These are phyloP conservation scores for Holacanthus passer DNA, from an alignment of 2,113 vertebrate genomes.

Conservation along the genomic window DNA sequence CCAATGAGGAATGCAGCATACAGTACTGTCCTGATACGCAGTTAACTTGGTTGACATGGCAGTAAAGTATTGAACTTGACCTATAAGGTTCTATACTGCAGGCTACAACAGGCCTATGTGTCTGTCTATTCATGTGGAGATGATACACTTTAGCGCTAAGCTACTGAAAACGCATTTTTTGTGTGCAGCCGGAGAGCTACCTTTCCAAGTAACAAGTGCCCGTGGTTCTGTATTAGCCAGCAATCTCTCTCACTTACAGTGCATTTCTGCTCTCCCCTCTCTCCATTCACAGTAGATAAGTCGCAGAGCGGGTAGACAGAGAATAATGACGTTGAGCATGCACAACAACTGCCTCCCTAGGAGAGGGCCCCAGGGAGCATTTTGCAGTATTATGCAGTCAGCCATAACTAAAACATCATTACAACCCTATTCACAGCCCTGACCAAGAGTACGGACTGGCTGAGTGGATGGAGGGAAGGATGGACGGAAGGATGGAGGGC, in stretches of 20 bases:
- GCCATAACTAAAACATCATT: conserved; percentile 82
- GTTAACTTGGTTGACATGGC: conserved; percentile 32
- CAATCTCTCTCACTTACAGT: conserved; percentile 66
- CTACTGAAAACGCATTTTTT: conserved; percentile 48
- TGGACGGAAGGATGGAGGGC: background rate
- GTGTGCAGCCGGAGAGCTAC: conserved; percentile 48
- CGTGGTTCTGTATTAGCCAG: conserved; percentile 67
- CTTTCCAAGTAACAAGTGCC: conserved; percentile 70
- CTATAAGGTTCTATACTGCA: background rate
- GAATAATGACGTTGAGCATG: conserved; percentile 79
- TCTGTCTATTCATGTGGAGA: conserved; percentile 44
- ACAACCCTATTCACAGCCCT: conserved; percentile 62
- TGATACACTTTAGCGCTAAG: conserved; percentile 58
- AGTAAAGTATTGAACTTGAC: conserved; percentile 37
- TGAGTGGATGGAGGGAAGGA: conserved; percentile 9
- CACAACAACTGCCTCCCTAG: conserved; percentile 75
- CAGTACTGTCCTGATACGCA: background rate
- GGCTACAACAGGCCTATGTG: conserved; percentile 32
- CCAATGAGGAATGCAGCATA: background rate
- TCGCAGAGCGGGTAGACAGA: conserved; percentile 72
- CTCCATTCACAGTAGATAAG: conserved; percentile 71
- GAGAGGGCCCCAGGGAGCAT: conserved; percentile 72
- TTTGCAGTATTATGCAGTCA: conserved; percentile 81
- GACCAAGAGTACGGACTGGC: conserved; percentile 36
- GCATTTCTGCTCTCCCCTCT: conserved; percentile 60